Percentiles rank a stretch among this genome's conserved stretches.
phyloP scores from a whole-genome alignment of 92 coral and sea anemone genomes.

The Bergia puertoricense region DNA sequence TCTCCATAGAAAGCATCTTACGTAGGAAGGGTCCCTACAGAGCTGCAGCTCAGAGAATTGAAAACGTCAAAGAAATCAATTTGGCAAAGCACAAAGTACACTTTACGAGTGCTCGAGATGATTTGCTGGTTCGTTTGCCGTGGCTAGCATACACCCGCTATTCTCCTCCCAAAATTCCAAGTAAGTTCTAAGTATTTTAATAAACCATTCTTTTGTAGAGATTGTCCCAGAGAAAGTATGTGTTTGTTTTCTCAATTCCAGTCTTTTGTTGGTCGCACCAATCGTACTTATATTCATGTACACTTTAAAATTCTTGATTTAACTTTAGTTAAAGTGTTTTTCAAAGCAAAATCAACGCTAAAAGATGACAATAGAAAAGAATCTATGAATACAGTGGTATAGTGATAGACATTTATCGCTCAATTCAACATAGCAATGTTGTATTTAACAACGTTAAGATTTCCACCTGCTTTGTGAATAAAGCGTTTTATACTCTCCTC shows the following conservation, averaged over 20 bases:
- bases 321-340: background rate
- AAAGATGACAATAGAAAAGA: background rate
- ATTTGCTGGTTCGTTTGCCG: conserved; percentile 62
- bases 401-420: background rate
- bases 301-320: background rate
- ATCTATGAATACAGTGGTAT: background rate
- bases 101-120: conserved; percentile 10
- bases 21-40: conserved; percentile 34
- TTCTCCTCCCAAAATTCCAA: conserved; percentile 94
- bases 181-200: conserved; percentile 67
- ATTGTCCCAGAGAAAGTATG: no score
- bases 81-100: background rate
- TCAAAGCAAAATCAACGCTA: background rate
- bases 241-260: conserved; percentile 16
- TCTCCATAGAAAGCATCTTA: conserved; percentile 91
- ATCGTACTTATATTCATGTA: background rate
- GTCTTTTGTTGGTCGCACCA: background rate
- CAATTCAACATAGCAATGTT: background rate
- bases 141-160: conserved; percentile 95
- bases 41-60: background rate
- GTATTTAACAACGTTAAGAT: background rate
- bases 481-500: background rate
- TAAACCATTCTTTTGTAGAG: background rate
- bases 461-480: background rate
- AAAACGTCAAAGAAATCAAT: background rate